Evolutionary conservation across 2,797 vertebrate genomes (phyloP).

Genomic region (Trachops cirrhosus): DNA sequence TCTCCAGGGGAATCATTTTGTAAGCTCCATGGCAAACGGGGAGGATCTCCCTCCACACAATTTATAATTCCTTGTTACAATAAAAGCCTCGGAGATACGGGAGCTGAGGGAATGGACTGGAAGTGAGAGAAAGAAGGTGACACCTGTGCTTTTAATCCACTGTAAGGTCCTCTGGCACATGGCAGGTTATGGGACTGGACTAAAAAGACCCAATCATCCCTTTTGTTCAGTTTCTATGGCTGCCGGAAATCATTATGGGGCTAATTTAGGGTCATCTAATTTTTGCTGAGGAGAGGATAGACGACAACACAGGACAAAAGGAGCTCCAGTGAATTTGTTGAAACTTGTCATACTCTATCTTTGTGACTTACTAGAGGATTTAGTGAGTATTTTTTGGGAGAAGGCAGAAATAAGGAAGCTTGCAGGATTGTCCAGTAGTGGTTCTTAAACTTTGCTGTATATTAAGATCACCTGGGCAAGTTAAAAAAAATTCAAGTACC

Average conservation of each 20-base stretch:
- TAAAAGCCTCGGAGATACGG: background rate
- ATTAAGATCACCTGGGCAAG: background rate
- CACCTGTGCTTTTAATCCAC: background rate
- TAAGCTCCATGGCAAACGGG: slow-evolving; percentile 15
- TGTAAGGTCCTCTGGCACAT: background rate
- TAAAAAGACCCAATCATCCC: background rate
- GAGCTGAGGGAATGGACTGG: background rate
- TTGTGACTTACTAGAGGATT: background rate
- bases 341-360: background rate
- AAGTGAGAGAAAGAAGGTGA: background rate
- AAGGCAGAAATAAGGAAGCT: background rate
- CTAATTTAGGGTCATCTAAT: background rate
- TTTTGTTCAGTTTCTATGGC: background rate
- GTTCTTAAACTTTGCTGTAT: background rate
- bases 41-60: background rate
- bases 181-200: background rate
- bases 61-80: background rate
- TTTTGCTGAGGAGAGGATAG: background rate
- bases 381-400: background rate
- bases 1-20: slow-evolving; percentile 2
- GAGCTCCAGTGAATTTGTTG: background rate
- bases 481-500: background rate
- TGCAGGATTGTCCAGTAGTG: background rate
- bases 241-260: background rate
- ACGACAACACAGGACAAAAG: background rate